These are phyloP conservation scores for Argyresthia goedartella DNA, from an alignment of 2,888 invertebrate genomes.

Conservation along the genomic window DNA sequence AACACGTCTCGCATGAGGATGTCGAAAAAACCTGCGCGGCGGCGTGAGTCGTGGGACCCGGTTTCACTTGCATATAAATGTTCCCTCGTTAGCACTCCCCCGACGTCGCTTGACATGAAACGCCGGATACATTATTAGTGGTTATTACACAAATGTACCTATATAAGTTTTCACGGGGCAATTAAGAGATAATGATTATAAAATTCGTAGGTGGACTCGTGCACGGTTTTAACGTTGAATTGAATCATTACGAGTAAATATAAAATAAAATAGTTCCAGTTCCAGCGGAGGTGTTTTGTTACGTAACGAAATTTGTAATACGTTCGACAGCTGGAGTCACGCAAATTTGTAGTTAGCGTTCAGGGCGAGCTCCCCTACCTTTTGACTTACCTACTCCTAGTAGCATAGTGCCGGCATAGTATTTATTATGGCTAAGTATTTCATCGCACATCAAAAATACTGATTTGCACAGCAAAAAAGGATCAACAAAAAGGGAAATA, in stretches of 20 bases:
- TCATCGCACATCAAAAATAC: too few species aligned
- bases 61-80: conserved; percentile 33
- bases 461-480: too few species aligned
- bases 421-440: neutral
- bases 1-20: conserved; percentile 41
- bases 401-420: neutral
- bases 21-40: conserved; percentile 33
- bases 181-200: neutral
- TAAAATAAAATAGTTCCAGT: conserved; percentile 25
- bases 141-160: neutral
- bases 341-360: conserved; percentile 21
- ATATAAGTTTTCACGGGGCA: neutral
- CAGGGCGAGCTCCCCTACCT: neutral
- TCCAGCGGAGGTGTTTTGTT: conserved; percentile 19
- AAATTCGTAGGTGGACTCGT: too few species aligned
- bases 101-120: neutral
- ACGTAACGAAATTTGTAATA: conserved; percentile 20
- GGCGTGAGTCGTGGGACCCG: conserved; percentile 16
- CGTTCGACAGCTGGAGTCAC: conserved; percentile 27
- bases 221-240: too few species aligned
- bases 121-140: conserved; percentile 1
- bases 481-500: too few species aligned
- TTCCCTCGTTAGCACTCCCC: conserved; percentile 18
- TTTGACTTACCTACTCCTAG: neutral
- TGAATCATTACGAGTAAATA: too few species aligned